Evolutionary conservation across 2,888 invertebrate species (phyloP), one percentile per base, ranked within the genome.

Genomic region (Drosophila bunnanda): DNA sequence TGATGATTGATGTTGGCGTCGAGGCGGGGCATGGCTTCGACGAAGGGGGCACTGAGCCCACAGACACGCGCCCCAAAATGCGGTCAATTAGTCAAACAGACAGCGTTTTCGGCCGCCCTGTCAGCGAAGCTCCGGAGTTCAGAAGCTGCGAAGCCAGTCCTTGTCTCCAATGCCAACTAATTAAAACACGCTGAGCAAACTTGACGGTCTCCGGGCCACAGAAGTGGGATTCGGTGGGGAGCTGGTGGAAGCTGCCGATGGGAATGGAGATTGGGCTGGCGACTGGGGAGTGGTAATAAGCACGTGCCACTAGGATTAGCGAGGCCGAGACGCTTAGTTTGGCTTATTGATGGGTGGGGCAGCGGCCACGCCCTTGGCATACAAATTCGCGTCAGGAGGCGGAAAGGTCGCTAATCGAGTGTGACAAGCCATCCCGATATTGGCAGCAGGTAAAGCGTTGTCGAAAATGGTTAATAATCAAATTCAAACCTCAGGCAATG

Each of bases 11-110:
- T 72, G 57, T 44, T 61, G 65, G 54, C 41, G 39, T 41, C 50
- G 13, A 17, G 13, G 39, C 56, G 50, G 30, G 57, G 12, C 7
- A 17, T 17, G 30, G 7, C 17, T 17, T 12, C 53, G 38, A 9
- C 2, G 10, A 8, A 25, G 30, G 34, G 48, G 46, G 53, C 34
- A 20, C 9, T 9, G n/a, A 8, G 17, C 38, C 44, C 41, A 48
- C 39, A 59, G 54, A 73, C 69, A 73, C 62, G 36, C 68, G 68
- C 54, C 38, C 56, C 61, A 62, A 60, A 85, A 71, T 78, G 75
- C 74, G 88, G 78, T 76, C 86, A 83, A 88, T 83, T 88, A 88
- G 88, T 88, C 67, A 70, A 73, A 88, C 88, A 85, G 76, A 75
- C 69, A 57, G 56, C 62, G 46, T 57, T 72, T 57, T 46, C 20